Evolutionary conservation across 1,140 invertebrate species (phyloP), one percentile per base, ranked within the genome.

Genomic region (Armadillidium nasatum): DNA sequence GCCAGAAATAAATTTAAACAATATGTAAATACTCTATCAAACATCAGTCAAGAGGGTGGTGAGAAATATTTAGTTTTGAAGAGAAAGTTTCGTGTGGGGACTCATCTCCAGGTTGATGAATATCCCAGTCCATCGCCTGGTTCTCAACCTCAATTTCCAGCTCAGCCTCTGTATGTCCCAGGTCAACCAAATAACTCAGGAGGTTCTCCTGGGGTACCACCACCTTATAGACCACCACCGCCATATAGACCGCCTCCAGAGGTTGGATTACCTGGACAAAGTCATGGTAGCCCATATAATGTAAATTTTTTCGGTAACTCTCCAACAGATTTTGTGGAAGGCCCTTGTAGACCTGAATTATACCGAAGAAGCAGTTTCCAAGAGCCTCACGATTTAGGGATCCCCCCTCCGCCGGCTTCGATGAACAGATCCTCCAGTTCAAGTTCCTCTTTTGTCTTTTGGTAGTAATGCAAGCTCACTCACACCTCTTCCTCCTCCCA

Each of bases 1-100:
- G 92, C 93, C 0, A 87, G 93, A 81, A 90, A 89, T 80, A 89
- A 90, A 80, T 97, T 97, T 83, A 96, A 96, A 86, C 91, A 94
- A 76, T 94, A 92, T 85, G 93, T 97, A 4, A 97, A 96, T 84
- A 89, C 89, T 46, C 85, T 97, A 78, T 93, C 94, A 4, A 91
- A 90, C 9, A 94, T 96, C 70, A 93, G 86, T 75, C 83, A 87
- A 68, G 86, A 87, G 81, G 85, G 86, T 75, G 91, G 91, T 76
- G 92, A 93, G 82, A 95, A 95, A 84, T 93, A 90, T 85, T 84
- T 96, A 66, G 90, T 93, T 66, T 85, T 96, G 10, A 93, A 93
- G 84, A 90, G 90, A 83, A 92, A 91, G 83, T 94, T 90, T 81
- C 84, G 87, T 67, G 77, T 75, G 44, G 82, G 82, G 44, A 77